phyloP scores from a whole-genome alignment of 1,140 invertebrate species.

The Drosophila subobscura region DNA sequence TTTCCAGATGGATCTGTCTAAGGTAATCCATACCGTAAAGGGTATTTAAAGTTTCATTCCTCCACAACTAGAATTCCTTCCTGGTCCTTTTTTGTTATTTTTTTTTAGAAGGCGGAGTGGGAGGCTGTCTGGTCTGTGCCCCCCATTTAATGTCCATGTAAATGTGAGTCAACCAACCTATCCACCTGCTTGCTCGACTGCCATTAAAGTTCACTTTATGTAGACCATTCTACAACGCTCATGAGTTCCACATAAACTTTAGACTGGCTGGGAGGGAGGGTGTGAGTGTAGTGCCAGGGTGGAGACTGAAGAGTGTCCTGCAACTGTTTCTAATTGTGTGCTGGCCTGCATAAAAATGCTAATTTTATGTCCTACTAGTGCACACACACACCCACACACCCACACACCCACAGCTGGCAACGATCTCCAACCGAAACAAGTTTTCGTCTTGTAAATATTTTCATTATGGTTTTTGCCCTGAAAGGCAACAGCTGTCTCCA shows the following conservation, averaged over 20 bases:
- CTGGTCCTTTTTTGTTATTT: background rate
- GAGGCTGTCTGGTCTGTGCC: constrained; percentile 23
- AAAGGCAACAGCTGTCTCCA: constrained; percentile 51
- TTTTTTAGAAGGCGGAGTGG: constrained; percentile 14
- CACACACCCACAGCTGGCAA: constrained; percentile 1
- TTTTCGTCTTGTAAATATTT: constrained; percentile 63
- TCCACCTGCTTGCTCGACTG: constrained; percentile 16
- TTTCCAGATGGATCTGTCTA: no score
- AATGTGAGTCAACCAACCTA: constrained; percentile 58
- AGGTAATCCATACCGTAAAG: no score
- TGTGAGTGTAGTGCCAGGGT: constrained; percentile 12
- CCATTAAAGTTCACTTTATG: constrained; percentile 79
- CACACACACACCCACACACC: constrained; percentile 14
- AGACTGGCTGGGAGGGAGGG: constrained; percentile 6
- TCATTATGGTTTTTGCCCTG: constrained; percentile 45
- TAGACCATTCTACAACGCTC: constrained; percentile 54
- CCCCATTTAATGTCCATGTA: constrained; percentile 76
- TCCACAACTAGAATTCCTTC: no score
- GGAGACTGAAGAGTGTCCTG: constrained; percentile 17
- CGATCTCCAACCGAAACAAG: constrained; percentile 35
- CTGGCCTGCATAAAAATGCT: constrained; percentile 71
- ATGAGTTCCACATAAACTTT: constrained; percentile 31
- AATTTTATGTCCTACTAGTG: constrained; percentile 63
- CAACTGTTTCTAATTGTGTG: constrained; percentile 61
- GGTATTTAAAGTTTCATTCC: no score